Base-by-base conservation (phyloP, 2,888 invertebrate species). In the Aethes cnicana region DNA sequence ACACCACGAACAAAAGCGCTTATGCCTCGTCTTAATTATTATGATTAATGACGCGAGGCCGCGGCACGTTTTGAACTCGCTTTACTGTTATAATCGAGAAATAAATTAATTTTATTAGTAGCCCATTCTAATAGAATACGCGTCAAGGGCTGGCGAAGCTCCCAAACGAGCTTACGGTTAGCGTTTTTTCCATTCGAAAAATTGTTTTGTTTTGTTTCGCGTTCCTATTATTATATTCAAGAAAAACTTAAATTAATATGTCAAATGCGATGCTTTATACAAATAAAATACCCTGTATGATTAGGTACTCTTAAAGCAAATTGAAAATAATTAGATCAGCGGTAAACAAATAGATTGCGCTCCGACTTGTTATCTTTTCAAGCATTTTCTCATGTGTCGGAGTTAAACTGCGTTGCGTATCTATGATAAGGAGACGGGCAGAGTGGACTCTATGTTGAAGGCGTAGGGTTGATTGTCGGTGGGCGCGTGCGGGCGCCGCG, bases 61-160 rank as follows among this genome's bases (percentile, higher is more conserved):
- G 81, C 86, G 88, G 86, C 77, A 58, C 73, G 74, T 79, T 84
- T 84, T 83, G 83, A 86, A 83, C 82, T 81, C 73, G 68, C 66
- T 69, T 84, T 78, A 81, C 80, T 80, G 77, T 79, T 83, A 81
- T 84, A 87, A 88, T 88, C 84, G 83, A 82, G 83, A 82, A 84
- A 88, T 85, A 87, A 86, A 88, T 89, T 88, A 86, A 88, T 85
- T 86, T 81, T 83, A 86, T 88, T 85, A 84, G 80, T 80, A 79
- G 81, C 82, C 80, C 76, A 82, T 79, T 78, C 77, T 87, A 85
- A 84, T 86, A 84, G 85, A 87, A 85, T 81, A 79, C 69, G 68
- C 65, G 61, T 62, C 61, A 54, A 69, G 68, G 68, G 69, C 67
- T 69, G 66, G 62, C 67, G 68, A 62, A 65, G 68, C 70, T 74